phyloP scores from a whole-genome alignment of 2,888 invertebrate species.

The Smittia aterrima region DNA sequence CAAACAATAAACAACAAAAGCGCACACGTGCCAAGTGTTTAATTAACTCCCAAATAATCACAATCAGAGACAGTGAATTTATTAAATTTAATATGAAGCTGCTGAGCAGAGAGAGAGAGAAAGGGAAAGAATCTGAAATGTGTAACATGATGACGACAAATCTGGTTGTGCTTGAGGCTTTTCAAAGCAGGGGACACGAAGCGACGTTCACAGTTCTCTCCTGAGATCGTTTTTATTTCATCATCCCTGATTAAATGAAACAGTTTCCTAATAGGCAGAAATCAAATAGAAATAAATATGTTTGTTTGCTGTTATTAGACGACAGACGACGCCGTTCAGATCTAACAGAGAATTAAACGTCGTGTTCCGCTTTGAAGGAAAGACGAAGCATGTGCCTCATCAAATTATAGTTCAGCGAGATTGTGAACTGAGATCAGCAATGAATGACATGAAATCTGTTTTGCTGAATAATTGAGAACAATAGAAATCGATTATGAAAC shows the following conservation, averaged over 20 bases:
- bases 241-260: not conserved
- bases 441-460: slow-evolving; percentile 8
- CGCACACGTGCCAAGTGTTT: slow-evolving; percentile 43
- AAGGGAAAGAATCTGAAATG: not conserved
- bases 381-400: not conserved
- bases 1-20: slow-evolving; percentile 34
- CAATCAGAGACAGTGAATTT: slow-evolving; percentile 41
- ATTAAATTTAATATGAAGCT: slow-evolving; percentile 37
- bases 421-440: not conserved
- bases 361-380: not conserved
- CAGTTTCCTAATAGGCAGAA: slow-evolving; percentile 3
- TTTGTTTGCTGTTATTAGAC: slow-evolving; percentile 36
- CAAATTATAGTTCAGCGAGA: not conserved
- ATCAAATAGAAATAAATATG: slow-evolving; percentile 37
- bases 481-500: slow-evolving; percentile 29
- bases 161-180: not conserved
- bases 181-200: not conserved
- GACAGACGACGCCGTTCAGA: slow-evolving; percentile 8
- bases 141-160: slow-evolving; percentile 19
- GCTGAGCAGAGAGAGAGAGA: not conserved
- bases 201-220: not conserved
- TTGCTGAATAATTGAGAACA: slow-evolving; percentile 27
- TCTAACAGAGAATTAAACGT: slow-evolving; percentile 6
- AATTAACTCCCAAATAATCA: slow-evolving; percentile 43
- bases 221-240: not conserved